phyloP scores from a whole-genome alignment of 2,888 invertebrate genomes.

The Melikaiella ostensackeni region DNA sequence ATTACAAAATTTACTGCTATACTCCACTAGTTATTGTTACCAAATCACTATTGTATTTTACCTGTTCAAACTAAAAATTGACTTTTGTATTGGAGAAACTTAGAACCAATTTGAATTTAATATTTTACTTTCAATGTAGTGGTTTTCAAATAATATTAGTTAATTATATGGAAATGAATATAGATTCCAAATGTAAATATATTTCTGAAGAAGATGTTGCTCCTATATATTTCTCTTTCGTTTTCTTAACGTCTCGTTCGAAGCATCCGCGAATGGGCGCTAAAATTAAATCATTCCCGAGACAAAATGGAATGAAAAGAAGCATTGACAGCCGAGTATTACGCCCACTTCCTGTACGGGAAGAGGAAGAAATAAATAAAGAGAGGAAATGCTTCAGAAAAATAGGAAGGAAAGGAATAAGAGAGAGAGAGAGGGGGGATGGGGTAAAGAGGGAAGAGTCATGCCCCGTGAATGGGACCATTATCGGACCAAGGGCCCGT shows the following conservation, averaged over 20 bases:
- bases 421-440: slow-evolving; percentile 45
- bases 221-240: slow-evolving; percentile 1
- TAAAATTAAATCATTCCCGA: slow-evolving; percentile 58
- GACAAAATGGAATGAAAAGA: slow-evolving; percentile 56
- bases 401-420: slow-evolving; percentile 37
- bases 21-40: no score
- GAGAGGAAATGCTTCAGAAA: slow-evolving; percentile 44
- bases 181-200: background rate
- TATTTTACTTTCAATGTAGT: no score
- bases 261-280: slow-evolving; percentile 39
- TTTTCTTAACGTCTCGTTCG: slow-evolving; percentile 10
- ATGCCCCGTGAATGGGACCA: slow-evolving; percentile 67
- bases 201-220: background rate
- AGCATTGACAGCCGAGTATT: slow-evolving; percentile 57
- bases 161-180: background rate
- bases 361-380: slow-evolving; percentile 23
- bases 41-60: no score
- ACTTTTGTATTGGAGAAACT: no score
- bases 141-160: no score
- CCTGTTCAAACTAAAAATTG: no score
- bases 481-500: slow-evolving; percentile 60
- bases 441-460: slow-evolving; percentile 56
- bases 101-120: no score
- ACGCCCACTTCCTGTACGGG: slow-evolving; percentile 57
- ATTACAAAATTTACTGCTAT: no score